These are phyloP conservation scores for Coptodon rendalli DNA, from an alignment of 2,113 vertebrate genomes.

Conservation along the genomic window DNA sequence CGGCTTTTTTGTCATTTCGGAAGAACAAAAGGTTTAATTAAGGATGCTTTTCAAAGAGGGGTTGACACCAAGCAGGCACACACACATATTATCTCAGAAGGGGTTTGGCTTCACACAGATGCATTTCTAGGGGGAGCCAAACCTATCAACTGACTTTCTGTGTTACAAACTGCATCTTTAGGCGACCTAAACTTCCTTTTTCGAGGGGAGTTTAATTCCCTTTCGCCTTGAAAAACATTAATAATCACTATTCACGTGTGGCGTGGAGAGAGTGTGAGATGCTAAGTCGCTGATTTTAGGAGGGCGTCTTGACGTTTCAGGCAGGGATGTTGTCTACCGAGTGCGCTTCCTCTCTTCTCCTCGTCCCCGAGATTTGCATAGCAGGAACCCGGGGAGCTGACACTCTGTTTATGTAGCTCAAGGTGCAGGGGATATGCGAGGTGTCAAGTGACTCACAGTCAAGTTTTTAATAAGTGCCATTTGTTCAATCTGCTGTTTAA, in stretches of 20 bases:
- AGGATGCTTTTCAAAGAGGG: slow-evolving; percentile 48
- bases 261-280: not conserved
- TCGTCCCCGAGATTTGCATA: slow-evolving; percentile 67
- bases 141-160: slow-evolving; percentile 1
- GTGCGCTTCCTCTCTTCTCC: slow-evolving; percentile 29
- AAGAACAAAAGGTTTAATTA: slow-evolving; percentile 72
- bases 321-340: slow-evolving; percentile 41
- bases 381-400: slow-evolving; percentile 63
- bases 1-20: slow-evolving; percentile 41
- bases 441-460: slow-evolving; percentile 76
- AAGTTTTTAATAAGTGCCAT: slow-evolving; percentile 79
- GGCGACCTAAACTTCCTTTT: not conserved
- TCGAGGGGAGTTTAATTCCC: not conserved
- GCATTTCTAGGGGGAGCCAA: not conserved
- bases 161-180: not conserved
- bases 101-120: slow-evolving; percentile 1
- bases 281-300: slow-evolving; percentile 44
- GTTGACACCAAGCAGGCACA: slow-evolving; percentile 28
- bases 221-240: not conserved
- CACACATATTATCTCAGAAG: slow-evolving; percentile 11
- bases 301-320: slow-evolving; percentile 47
- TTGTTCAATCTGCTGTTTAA: slow-evolving; percentile 79
- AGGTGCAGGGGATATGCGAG: slow-evolving; percentile 63
- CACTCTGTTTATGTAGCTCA: slow-evolving; percentile 75
- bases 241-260: not conserved